Base-by-base conservation (phyloP, 1,140 invertebrate species). In the Aphaenogaster rudis region DNA sequence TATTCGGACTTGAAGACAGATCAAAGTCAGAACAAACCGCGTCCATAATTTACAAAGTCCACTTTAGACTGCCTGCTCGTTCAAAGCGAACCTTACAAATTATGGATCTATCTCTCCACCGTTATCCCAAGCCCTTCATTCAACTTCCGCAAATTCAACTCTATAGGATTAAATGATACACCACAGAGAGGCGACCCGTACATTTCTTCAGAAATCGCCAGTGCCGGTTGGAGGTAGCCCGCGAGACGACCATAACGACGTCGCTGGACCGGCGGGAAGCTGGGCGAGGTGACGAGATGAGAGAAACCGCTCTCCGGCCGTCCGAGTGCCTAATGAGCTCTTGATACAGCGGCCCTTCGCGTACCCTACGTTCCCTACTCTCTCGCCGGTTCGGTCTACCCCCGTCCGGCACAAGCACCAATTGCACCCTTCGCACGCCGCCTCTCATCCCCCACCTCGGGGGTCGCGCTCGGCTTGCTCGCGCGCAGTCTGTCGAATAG, bases 261-360 rank as follows among this genome's bases (percentile, higher is more conserved):
- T 21, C 61, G 50, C 21, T 67, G 45, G n/a, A 52, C 54, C 15
- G 9, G 86, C 54, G 76, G 80, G 81, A 89, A 86, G 79, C 15
- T 42, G 54, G n/a, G 42, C 48, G 52, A 54, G 28, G 21, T 39
- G 28, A 48, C 42, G 50, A 36, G 50, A 67, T 42, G 72, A 80
- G 54, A 57, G 52, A 57, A 71, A 61, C 89, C 92, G 92, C 91
- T 88, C 88, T 90, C 88, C 71, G 89, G 91, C 91, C 88, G 92
- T 93, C 92, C 94, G 91, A 89, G 89, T 93, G 91, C 91, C 93
- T 95, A 95, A 95, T 95, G 94, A 92, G 91, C 91, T 84, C 81
- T 88, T 45, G 86, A 88, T 92, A 92, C 90, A 93, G 91, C 88
- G 91, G 84, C 69, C 88, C 79, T 91, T 81, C 88, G 92, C 81